Evolutionary conservation across 2,888 invertebrate genomes (phyloP).

Genomic region (Archips xylosteana): DNA sequence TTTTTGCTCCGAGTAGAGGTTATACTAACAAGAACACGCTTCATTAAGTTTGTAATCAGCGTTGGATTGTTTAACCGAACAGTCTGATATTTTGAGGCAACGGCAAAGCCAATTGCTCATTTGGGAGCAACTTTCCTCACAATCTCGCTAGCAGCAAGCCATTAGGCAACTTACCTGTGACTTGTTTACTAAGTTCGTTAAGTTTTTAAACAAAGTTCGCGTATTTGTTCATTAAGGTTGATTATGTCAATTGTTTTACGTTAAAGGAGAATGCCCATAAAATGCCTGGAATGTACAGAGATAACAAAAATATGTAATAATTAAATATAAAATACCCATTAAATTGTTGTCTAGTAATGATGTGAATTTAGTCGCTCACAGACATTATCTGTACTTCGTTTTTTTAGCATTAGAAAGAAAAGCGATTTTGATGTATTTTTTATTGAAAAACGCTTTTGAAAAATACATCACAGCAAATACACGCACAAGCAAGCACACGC

Average conservation of each 20-base stretch:
- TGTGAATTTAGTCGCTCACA: too few species aligned
- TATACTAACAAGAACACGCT: slow-evolving; percentile 12
- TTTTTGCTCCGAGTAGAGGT: background rate
- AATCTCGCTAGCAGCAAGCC: slow-evolving; percentile 10
- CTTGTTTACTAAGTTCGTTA: background rate
- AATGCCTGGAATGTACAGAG: too few species aligned
- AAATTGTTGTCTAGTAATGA: too few species aligned
- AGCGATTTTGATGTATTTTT: too few species aligned
- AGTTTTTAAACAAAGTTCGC: background rate
- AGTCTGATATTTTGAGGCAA: slow-evolving; percentile 17
- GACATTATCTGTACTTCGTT: too few species aligned
- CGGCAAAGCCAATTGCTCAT: slow-evolving; percentile 7
- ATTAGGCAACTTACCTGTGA: slow-evolving; percentile 14
- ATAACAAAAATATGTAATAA: too few species aligned
- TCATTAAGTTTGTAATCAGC: slow-evolving; percentile 22
- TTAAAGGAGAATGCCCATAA: too few species aligned
- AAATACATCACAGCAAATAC: too few species aligned
- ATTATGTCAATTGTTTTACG: background rate
- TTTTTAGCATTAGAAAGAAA: too few species aligned
- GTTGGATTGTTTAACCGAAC: slow-evolving; percentile 3
- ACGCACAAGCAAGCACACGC: too few species aligned
- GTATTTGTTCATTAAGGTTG: background rate
- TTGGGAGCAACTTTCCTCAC: slow-evolving; percentile 9
- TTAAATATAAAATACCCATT: too few species aligned
- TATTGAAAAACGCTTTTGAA: too few species aligned